Conservation (phyloP, 2,113 vertebrate species). For the Lathamus discolor region DNA sequence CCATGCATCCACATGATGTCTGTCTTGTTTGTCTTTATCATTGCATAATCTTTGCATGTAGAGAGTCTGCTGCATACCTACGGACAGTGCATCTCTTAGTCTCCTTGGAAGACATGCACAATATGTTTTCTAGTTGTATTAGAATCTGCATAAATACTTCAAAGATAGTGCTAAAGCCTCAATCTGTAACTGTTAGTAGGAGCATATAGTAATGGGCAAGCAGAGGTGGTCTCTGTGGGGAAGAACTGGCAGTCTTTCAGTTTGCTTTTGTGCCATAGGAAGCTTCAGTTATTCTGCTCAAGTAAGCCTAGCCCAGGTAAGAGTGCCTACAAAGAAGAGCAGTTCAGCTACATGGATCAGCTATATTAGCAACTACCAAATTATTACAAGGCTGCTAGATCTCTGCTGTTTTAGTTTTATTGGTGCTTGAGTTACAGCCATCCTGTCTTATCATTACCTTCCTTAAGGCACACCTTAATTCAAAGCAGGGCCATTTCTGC, state of each 20-base stretch:
- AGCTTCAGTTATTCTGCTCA: neutral
- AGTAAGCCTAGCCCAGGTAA: neutral
- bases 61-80: neutral
- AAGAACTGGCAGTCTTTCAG: neutral
- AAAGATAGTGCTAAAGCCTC: neutral
- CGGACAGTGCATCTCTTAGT: neutral
- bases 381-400: neutral
- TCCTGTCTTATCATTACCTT: neutral
- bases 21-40: neutral
- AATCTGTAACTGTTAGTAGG: neutral
- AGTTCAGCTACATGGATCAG: fast-evolving
- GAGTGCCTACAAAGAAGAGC: neutral
- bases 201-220: neutral
- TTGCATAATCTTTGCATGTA: neutral
- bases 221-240: neutral
- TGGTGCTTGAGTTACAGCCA: neutral
- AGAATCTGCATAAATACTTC: neutral
- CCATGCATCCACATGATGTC: neutral
- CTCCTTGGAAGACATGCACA: fast-evolving
- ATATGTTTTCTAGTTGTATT: neutral
- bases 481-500: neutral
- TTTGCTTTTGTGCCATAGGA: neutral
- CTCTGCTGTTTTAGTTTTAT: neutral
- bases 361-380: neutral
- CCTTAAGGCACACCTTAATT: neutral